Evolutionary conservation across 2,113 vertebrate genomes (phyloP).

Genomic region (Steatornis caripensis): DNA sequence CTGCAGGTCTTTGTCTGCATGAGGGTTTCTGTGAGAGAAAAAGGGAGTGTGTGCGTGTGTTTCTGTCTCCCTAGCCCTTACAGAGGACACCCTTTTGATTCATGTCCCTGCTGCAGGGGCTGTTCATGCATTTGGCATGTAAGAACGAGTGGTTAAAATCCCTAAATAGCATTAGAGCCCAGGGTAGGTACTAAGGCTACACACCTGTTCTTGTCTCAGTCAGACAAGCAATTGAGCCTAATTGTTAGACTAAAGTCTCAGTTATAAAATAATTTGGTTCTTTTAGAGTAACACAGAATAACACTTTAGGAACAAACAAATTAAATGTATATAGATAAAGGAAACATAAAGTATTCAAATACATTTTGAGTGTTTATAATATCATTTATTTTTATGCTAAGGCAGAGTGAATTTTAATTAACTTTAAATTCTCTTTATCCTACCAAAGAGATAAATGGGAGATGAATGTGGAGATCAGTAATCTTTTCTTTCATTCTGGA

Average conservation of each 20-base stretch:
- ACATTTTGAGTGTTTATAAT: neutral
- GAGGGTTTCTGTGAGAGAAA: neutral
- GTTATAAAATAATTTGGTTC: neutral
- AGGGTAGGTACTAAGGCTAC: neutral
- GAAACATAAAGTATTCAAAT: neutral
- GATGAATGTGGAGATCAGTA: neutral
- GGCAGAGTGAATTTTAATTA: neutral
- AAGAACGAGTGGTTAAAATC: neutral
- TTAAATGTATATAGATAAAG: neutral
- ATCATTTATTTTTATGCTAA: neutral
- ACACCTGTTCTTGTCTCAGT: neutral
- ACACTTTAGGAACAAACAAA: neutral
- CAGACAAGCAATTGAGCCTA: neutral
- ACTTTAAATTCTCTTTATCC: neutral
- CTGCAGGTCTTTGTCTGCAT: neutral
- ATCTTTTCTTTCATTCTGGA: neutral
- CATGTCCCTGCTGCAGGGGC: neutral
- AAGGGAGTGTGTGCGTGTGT: rapidly evolving
- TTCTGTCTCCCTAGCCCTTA: neutral
- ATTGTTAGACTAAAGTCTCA: neutral
- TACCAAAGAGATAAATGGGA: neutral
- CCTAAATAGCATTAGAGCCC: neutral
- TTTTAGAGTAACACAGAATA: neutral
- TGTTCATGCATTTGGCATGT: neutral
- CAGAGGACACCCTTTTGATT: neutral